phyloP scores from a whole-genome alignment of 2,888 invertebrate genomes.

The Hylaea fasciaria region DNA sequence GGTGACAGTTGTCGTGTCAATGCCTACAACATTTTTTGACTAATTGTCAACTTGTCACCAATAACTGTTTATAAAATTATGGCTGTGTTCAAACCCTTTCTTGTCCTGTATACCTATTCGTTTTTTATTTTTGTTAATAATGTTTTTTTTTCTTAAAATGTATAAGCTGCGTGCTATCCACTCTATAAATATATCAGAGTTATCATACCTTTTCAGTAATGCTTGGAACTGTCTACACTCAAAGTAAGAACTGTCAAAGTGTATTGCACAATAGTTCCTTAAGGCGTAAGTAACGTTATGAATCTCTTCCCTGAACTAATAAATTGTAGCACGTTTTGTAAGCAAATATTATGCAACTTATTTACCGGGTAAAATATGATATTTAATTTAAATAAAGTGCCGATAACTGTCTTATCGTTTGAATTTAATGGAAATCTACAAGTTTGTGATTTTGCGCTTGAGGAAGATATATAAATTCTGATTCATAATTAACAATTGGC shows the following conservation, averaged over 20 bases:
- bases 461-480: conserved; percentile 1
- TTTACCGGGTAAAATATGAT: conserved; percentile 9
- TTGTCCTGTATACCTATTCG: too few species aligned
- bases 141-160: too few species aligned
- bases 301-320: conserved; percentile 10
- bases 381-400: conserved; percentile 21
- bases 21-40: too few species aligned
- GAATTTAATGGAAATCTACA: conserved; percentile 6
- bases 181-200: neutral
- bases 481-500: neutral
- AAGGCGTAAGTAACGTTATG: neutral
- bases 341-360: conserved; percentile 15
- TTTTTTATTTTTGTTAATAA: too few species aligned
- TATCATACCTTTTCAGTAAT: neutral
- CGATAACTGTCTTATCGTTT: conserved; percentile 16
- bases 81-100: too few species aligned
- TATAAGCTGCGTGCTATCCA: neutral
- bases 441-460: neutral
- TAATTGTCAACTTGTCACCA: too few species aligned
- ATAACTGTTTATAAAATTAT: too few species aligned
- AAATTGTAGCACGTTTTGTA: conserved; percentile 15
- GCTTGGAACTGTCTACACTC: neutral
- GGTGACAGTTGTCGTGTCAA: too few species aligned
- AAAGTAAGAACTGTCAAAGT: conserved; percentile 2
- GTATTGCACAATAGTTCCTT: neutral